These are phyloP conservation scores for Oncorhynchus kisutch DNA, from an alignment of 2,113 vertebrate species.

Conservation along the genomic window DNA sequence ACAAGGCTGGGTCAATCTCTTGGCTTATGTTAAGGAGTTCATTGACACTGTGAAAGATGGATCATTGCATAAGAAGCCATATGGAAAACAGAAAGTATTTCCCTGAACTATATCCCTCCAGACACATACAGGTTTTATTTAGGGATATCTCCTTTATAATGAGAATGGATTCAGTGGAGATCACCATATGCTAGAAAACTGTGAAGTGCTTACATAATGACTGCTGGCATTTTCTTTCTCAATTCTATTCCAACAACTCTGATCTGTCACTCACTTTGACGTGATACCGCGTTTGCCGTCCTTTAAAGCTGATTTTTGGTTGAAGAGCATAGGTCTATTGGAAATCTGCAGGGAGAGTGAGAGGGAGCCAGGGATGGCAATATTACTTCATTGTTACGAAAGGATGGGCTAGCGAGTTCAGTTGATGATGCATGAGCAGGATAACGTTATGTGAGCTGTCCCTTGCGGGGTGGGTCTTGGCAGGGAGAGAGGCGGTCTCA, in stretches of 20 bases:
- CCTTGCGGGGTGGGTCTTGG: slow-evolving; percentile 22
- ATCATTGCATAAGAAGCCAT: too few relatives aligned
- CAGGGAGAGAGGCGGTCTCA: slow-evolving; percentile 32
- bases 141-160: too few relatives aligned
- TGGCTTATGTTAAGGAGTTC: background rate
- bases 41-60: slow-evolving; percentile 15
- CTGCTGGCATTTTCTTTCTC: too few relatives aligned
- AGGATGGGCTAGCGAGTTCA: slow-evolving; percentile 27
- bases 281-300: background rate
- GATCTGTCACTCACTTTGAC: background rate
- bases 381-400: slow-evolving; percentile 60
- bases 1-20: background rate
- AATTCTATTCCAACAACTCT: background rate
- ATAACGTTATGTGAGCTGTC: slow-evolving; percentile 40
- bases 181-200: too few relatives aligned
- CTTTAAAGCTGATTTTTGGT: background rate
- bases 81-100: too few relatives aligned
- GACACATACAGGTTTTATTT: too few relatives aligned
- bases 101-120: too few relatives aligned
- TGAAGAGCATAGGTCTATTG: background rate
- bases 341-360: background rate
- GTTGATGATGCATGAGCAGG: slow-evolving; percentile 30
- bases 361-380: slow-evolving; percentile 28
- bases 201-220: too few relatives aligned
- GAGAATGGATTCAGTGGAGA: too few relatives aligned